Percentiles rank a stretch among this genome's conserved stretches.
Conservation (phyloP, 2,797 vertebrate genomes). For the Cyclopterus lumpus region DNA sequence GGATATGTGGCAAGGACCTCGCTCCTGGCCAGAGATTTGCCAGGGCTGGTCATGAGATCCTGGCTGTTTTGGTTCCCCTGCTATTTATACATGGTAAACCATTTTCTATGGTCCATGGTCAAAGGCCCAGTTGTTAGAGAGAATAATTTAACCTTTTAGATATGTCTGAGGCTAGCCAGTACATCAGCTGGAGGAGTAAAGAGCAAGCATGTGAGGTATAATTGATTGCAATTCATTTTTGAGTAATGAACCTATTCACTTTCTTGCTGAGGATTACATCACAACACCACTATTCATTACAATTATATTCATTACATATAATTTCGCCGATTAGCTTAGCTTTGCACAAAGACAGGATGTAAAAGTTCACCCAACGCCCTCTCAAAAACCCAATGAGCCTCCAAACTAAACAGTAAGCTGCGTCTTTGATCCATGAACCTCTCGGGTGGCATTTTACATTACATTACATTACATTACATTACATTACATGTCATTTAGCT, state of each 20-base stretch:
- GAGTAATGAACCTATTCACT: neutral
- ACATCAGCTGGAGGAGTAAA: neutral
- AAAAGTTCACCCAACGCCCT: neutral
- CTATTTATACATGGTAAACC: constrained; percentile 55
- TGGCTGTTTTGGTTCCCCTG: constrained; percentile 6
- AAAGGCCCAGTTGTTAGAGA: constrained; percentile 52
- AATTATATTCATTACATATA: neutral
- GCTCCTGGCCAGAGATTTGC: constrained; percentile 21
- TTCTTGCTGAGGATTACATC: neutral
- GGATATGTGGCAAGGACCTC: constrained; percentile 1
- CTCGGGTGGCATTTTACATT: too few species aligned
- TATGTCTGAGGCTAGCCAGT: constrained; percentile 13
- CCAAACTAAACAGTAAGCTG: neutral
- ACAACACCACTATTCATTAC: neutral
- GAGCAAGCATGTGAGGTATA: neutral
- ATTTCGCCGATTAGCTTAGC: neutral
- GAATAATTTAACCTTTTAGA: constrained; percentile 40
- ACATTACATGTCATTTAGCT: too few species aligned
- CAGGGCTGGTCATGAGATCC: constrained; percentile 51
- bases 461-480: too few species aligned
- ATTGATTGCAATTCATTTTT: constrained; percentile 11
- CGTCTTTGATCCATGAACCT: neutral
- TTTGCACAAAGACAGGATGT: neutral
- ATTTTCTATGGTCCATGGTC: constrained; percentile 26
- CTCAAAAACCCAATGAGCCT: neutral